phyloP scores from a whole-genome alignment of 2,888 invertebrate species.

The Platycheirus albimanus region DNA sequence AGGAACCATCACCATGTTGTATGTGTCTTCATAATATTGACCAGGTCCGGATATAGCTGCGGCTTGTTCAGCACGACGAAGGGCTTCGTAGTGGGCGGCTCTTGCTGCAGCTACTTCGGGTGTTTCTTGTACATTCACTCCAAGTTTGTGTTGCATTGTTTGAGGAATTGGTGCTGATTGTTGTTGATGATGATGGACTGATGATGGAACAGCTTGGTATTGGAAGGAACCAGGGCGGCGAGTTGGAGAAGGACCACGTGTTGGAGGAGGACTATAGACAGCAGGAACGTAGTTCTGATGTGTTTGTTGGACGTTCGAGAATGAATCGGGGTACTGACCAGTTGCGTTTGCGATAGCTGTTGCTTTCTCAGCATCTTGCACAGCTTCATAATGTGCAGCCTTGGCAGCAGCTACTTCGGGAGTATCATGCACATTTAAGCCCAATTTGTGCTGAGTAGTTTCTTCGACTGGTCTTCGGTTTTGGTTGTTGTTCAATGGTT shows the following conservation, averaged over 20 bases:
- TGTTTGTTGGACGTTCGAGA: background rate
- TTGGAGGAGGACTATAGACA: conserved; percentile 3
- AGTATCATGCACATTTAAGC: conserved; percentile 81
- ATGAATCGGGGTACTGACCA: background rate
- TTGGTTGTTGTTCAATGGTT: background rate
- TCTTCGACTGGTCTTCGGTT: conserved; percentile 12
- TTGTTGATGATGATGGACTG: background rate
- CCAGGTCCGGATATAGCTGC: conserved; percentile 15
- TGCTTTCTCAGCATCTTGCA: conserved; percentile 78
- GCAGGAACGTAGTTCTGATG: background rate
- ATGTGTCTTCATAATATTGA: conserved; percentile 39
- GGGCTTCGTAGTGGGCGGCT: conserved; percentile 79
- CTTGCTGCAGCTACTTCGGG: conserved; percentile 82
- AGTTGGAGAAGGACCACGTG: background rate
- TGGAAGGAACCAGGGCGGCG: background rate
- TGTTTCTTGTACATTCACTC: conserved; percentile 81
- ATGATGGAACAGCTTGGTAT: conserved; percentile 23
- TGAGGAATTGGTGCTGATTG: conserved; percentile 8
- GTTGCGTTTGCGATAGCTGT: conserved; percentile 59
- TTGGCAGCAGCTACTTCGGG: conserved; percentile 82
- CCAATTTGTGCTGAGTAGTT: conserved; percentile 58
- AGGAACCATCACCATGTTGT: conserved; percentile 15
- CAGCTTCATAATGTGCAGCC: conserved; percentile 80
- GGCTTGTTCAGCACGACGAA: conserved; percentile 78
- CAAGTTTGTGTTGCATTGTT: conserved; percentile 57